Base-by-base conservation (phyloP, 2,888 invertebrate species). In the Acanthosepion pharaonis region DNA sequence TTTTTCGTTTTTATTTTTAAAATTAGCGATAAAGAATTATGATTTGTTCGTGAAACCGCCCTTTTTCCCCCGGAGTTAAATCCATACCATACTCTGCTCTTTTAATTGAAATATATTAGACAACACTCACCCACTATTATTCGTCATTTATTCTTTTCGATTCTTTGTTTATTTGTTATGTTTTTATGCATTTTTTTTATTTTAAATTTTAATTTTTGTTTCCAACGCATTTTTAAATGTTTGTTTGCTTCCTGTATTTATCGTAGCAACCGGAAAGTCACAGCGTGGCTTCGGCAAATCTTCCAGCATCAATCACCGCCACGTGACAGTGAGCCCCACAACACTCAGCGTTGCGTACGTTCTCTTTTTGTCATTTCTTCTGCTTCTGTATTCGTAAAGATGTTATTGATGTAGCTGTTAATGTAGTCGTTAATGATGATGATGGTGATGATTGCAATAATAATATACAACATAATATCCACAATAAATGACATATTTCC, bases 101-200 rank as follows among this genome's bases (percentile, higher is more conserved):
- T 78, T 78, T 78, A 78, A 78, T 33, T 78, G 78, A n/a, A 78
- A 78, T 78, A 78, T 78, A 78, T 78, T 78, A 78, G 78, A 78
- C 78, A n/a, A n/a, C 15, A 78, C 78, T 78, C 78, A n/a, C n/a
- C 78, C 78, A 15, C n/a, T 33, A 33, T 78, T 78, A 78, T 78
- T 78, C n/a, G 15, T 78, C 78, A 78, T 78, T 78, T 78, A 78
- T 78, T 15, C 15, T 4, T n/a, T 15, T 11, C 25, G 1, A 28
- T 2, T 78, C n/a, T 33, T n/a, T 78, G 15, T 11, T 33, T 78
- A 11, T 78, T 78, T 33, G 0, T 78, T 33, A 15, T 9, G n/a
- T 33, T n/a, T 78, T 11, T 78, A 9, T 5, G 5, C 4, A 5
- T 5, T 8, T 28, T 33, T 33, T 33, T 33, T 78, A 0, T 28